Percentiles rank a stretch among this genome's conserved stretches.
Evolutionary conservation across 2,888 invertebrate species (phyloP).

Genomic region (Ochropleura plecta): DNA sequence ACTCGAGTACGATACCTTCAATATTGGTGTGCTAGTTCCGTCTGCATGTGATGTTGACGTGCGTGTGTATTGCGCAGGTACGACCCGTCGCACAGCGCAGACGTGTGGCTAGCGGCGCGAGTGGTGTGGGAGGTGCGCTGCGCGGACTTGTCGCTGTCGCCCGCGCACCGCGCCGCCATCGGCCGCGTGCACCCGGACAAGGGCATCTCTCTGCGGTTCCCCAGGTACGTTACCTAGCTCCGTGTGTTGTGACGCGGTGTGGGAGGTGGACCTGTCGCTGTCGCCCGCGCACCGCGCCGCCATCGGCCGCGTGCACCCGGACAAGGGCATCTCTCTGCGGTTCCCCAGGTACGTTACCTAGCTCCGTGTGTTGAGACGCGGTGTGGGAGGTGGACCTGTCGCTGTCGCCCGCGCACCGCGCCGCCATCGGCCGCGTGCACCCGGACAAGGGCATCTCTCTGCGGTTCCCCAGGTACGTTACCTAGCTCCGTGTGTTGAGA

Average conservation of each 20-base stretch:
- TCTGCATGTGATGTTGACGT: no score
- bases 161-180: constrained; percentile 96
- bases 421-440: constrained; percentile 93
- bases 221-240: constrained; percentile 95
- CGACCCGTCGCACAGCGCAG: constrained; percentile 94
- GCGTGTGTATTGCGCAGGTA: constrained; percentile 81
- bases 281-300: constrained; percentile 99
- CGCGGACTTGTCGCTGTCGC: constrained; percentile 95
- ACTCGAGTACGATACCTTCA: no score
- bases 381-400: no score
- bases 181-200: constrained; percentile 97
- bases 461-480: constrained; percentile 98
- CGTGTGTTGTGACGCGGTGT: constrained; percentile 78
- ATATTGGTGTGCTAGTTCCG: no score
- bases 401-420: constrained; percentile 98
- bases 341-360: constrained; percentile 98
- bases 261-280: no score
- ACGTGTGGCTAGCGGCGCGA: constrained; percentile 96
- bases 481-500: no score
- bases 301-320: constrained; percentile 95
- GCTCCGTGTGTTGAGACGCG: no score
- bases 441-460: constrained; percentile 94
- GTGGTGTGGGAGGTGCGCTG: constrained; percentile 98
- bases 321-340: constrained; percentile 97
- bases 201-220: constrained; percentile 98